Evolutionary conservation across 2,113 vertebrate genomes (phyloP), one percentile per base, ranked within the genome.

Genomic region (Onychorhynchus coronatus): DNA sequence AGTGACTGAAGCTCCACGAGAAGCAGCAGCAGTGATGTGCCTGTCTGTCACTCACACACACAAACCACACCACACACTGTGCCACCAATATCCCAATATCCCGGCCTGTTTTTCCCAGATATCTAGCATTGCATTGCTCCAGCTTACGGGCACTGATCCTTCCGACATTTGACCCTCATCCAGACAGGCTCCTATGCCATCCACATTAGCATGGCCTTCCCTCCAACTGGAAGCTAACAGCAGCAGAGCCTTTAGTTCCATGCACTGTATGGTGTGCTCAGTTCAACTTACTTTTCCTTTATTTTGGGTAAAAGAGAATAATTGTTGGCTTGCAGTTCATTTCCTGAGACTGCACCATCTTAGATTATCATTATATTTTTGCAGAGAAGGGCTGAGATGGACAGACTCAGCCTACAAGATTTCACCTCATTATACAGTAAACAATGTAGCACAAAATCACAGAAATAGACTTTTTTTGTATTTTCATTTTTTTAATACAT

Each of bases 261-360:
- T 44, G 37, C 0, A 2, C 25, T 50, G 18, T 11, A 33, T 4
- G 8, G 31, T 11, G 6, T 9, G 28, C 2, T 2, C 0, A 76
- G 27, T 50, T 73, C 47, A 55, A n/a, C 8, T 79, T 77, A 55
- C 8, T 75, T 61, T 35, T 50, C 33, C 70, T 71, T 89, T 56
- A 47, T 59, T 76, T 50, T 30, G n/a, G 31, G 50, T 76, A 49
- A 79, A 79, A 80, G n/a, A 55, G 39, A 84, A 76, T 33, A 72
- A 30, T 11, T 30, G 33, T 33, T 56, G 75, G 14, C 56, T 31
- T 75, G 44, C 30, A 42, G 42, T 47, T 71, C 41, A 24, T 19
- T 71, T 35, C n/a, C 39, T 33, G 33, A 77, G 44, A 39, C 14
- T 22, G 23, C 8, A 70, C 14, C 14, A 42, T 16, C 58, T 66